phyloP scores from a whole-genome alignment of 2,797 vertebrate species.

The Coreius guichenoti region DNA sequence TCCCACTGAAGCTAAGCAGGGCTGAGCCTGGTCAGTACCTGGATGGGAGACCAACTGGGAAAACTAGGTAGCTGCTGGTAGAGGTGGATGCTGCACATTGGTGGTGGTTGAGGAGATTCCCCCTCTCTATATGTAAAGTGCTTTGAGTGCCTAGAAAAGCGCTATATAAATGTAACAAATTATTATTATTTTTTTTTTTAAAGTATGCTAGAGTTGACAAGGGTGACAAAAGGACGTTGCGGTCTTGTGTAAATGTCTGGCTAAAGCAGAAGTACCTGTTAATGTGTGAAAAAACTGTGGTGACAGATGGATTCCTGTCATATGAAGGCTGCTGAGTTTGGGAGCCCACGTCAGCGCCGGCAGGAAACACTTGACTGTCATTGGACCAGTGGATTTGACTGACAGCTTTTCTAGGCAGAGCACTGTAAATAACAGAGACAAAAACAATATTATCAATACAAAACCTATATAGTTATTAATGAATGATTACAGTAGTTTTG shows the following conservation, averaged over 20 bases:
- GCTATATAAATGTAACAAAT: too few relatives aligned
- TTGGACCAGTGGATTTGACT: conserved; percentile 81
- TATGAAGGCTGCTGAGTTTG: conserved; percentile 79
- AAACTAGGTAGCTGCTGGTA: too few relatives aligned
- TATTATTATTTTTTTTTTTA: too few relatives aligned
- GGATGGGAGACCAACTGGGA: too few relatives aligned
- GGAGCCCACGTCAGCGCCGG: conserved; percentile 79
- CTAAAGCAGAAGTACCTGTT: conserved; percentile 76
- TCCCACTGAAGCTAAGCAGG: too few relatives aligned
- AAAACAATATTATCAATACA: not conserved
- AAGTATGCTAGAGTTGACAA: not conserved
- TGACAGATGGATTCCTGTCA: conserved; percentile 80
- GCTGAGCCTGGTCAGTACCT: too few relatives aligned
- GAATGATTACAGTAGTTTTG: not conserved
- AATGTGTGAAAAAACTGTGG: conserved; percentile 77
- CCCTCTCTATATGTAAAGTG: too few relatives aligned
- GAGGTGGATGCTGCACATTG: too few relatives aligned
- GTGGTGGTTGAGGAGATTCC: too few relatives aligned
- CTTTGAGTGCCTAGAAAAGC: too few relatives aligned
- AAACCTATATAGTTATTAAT: not conserved
- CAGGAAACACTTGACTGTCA: conserved; percentile 72
- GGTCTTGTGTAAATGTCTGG: not conserved
- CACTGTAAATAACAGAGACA: conserved; percentile 63
- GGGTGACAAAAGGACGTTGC: not conserved
- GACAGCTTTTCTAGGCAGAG: conserved; percentile 84